Evolutionary conservation across 2,888 invertebrate species (phyloP).

Genomic region (Sesamia inferens): DNA sequence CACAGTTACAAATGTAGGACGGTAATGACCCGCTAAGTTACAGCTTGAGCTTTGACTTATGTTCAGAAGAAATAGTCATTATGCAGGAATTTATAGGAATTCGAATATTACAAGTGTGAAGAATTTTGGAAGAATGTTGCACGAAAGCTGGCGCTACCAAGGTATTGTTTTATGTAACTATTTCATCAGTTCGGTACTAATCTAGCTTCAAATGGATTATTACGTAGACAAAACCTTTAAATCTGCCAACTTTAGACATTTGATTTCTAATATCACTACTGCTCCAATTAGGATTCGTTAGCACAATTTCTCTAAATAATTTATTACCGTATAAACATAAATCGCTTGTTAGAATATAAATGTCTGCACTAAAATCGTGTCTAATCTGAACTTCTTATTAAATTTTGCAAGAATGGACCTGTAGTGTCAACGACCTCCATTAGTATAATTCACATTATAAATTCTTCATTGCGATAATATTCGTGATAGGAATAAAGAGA

Average conservation of each 20-base stretch:
- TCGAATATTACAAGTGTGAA: conserved; percentile 30
- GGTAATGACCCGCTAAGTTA: conserved; percentile 64
- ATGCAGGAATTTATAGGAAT: conserved; percentile 46
- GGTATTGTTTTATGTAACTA: background rate
- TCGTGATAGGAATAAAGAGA: conserved; percentile 59
- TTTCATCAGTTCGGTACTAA: background rate
- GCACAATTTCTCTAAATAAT: conserved; percentile 45
- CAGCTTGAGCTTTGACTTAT: conserved; percentile 48
- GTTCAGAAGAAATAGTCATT: conserved; percentile 29
- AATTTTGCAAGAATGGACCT: conserved; percentile 37
- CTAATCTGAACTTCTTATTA: conserved; percentile 33
- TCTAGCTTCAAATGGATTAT: background rate
- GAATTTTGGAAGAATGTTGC: conserved; percentile 21
- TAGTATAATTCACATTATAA: conserved; percentile 49
- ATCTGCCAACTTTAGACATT: conserved; percentile 7
- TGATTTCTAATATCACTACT: conserved; percentile 21
- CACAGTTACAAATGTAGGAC: conserved; percentile 58
- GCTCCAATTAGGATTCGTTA: conserved; percentile 18
- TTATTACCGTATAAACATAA: conserved; percentile 38
- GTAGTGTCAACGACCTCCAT: conserved; percentile 55
- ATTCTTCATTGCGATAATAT: conserved; percentile 54
- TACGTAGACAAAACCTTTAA: background rate
- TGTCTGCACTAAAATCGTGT: conserved; percentile 35
- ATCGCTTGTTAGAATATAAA: conserved; percentile 40
- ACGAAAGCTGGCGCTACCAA: background rate